Evolutionary conservation across 2,888 invertebrate genomes (phyloP), one percentile per base, ranked within the genome.

Genomic region (Cetonia aurata): DNA sequence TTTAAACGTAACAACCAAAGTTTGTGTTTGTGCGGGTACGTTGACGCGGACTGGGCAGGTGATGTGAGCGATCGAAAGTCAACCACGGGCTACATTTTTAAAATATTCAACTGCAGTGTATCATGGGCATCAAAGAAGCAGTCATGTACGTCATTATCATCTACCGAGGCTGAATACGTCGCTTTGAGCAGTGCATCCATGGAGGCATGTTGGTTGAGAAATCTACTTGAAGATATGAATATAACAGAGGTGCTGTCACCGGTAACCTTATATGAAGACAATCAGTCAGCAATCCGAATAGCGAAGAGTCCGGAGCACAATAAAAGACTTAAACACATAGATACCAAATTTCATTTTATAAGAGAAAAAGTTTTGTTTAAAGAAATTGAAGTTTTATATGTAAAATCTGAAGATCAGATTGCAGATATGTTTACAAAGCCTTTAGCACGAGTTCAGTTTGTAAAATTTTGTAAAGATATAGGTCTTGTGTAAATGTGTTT

Each of bases 41-140:
- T 73, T 15, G 81, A 81, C 73, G 69, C 79, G 13, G 79, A 82
- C 55, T 82, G 77, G 79, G 80, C 73, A 10, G 73, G 74, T 1
- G 77, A 77, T 46, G 12, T 17, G 10, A 44, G n/a, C 0, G 75
- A 75, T 62, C 57, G 81, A 15, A 79, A 79, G 60, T 81, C 80
- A 3, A 79, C 79, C n/a, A 75, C 77, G 12, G 81, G 82, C n/a
- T 80, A 75, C 65, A 8, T 79, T 2, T 73, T 80, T 50, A 66
- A 73, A 68, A 48, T 80, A 0, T 77, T 70, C 71, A 79, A 78
- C 17, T 71, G 71, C 48, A 75, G 77, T 0, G 75, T 82, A 4
- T 62, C 69, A 13, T 83, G 82, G 82, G 66, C 56, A 0, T 77
- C 79, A 3, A 79, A 73, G 53, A 82, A 77, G 71, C 37, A 37